These are phyloP conservation scores for Uromys caudimaculatus DNA, from an alignment of 2,797 vertebrate species.

Conservation along the genomic window DNA sequence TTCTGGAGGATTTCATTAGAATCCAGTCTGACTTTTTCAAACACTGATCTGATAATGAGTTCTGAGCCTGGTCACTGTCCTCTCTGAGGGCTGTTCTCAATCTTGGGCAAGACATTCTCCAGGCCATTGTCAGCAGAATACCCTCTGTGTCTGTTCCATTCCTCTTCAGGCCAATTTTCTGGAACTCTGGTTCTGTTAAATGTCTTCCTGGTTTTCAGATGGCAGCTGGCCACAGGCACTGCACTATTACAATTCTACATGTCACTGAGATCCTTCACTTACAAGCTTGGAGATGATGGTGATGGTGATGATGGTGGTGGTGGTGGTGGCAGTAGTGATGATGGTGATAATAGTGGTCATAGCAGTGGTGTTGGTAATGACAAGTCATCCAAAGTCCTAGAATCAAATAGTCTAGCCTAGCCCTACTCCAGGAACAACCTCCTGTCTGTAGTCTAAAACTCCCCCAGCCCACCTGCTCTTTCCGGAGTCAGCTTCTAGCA, in stretches of 20 bases:
- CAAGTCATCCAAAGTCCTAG: too few relatives aligned
- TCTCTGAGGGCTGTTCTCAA: background rate
- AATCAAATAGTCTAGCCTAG: background rate
- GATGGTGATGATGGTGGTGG: fast-evolving
- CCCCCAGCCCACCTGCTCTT: background rate
- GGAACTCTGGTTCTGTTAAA: background rate
- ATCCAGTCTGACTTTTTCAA: constrained; percentile 13
- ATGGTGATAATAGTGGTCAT: background rate
- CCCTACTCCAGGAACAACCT: fast-evolving
- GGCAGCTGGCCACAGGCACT: background rate
- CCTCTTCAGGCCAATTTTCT: background rate
- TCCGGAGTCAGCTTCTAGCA: background rate
- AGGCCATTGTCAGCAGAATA: background rate
- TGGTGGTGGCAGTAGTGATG: fast-evolving
- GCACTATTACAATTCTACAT: background rate
- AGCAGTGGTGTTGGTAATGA: background rate
- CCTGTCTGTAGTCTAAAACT: background rate
- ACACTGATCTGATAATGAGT: background rate
- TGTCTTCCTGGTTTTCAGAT: background rate
- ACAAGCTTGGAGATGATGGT: background rate
- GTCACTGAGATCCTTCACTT: fast-evolving
- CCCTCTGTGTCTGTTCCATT: background rate
- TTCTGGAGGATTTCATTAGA: background rate
- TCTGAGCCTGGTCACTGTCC: background rate
- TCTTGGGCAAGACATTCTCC: background rate